phyloP scores from a whole-genome alignment of 2,113 vertebrate species.

The Corythornis cristatus region DNA sequence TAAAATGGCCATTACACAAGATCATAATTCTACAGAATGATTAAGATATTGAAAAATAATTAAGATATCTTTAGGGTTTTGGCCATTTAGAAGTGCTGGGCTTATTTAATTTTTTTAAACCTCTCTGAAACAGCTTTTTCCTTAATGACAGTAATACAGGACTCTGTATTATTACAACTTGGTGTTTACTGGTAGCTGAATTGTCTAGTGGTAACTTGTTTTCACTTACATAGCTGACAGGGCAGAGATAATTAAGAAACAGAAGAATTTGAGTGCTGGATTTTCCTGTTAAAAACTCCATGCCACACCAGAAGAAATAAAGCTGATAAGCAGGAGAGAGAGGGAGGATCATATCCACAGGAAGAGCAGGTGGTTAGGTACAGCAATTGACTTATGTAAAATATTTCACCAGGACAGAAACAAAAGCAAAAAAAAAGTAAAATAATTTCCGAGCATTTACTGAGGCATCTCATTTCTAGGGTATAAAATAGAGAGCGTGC shows the following conservation, averaged over 20 bases:
- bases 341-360: neutral
- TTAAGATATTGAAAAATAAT: slow-evolving; percentile 69
- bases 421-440: neutral
- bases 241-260: slow-evolving; percentile 65
- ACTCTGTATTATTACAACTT: slow-evolving; percentile 35
- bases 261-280: slow-evolving; percentile 6
- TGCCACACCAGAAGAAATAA: slow-evolving; percentile 37
- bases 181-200: slow-evolving; percentile 45
- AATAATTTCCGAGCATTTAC: neutral
- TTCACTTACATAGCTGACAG: slow-evolving; percentile 46
- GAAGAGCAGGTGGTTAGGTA: slow-evolving; percentile 5
- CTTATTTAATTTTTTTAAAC: slow-evolving; percentile 45
- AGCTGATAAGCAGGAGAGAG: slow-evolving; percentile 18
- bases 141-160: slow-evolving; percentile 16
- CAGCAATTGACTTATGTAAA: neutral
- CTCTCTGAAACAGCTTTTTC: slow-evolving; percentile 3
- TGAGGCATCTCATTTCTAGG: neutral
- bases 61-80: slow-evolving; percentile 43
- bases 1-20: slow-evolving; percentile 49
- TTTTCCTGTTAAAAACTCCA: slow-evolving; percentile 18
- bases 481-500: neutral
- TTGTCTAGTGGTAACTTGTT: slow-evolving; percentile 46
- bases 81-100: slow-evolving; percentile 19
- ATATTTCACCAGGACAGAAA: neutral
- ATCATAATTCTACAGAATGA: slow-evolving; percentile 57